These are phyloP conservation scores for Barypeithes pellucidus DNA, from an alignment of 2,888 invertebrate species.

Conservation along the genomic window DNA sequence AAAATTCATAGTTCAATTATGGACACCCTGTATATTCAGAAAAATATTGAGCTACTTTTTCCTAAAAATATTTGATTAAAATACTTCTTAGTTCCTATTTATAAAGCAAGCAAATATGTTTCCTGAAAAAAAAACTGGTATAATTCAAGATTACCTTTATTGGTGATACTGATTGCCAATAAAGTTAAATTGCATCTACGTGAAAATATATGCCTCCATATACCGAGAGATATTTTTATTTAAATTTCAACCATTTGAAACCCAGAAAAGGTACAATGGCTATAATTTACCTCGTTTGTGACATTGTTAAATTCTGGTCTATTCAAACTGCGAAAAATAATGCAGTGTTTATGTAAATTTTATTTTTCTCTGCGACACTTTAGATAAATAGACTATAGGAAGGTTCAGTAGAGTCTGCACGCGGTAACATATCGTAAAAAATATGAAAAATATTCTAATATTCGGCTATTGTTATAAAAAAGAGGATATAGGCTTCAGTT, in stretches of 20 bases:
- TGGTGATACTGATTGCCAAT: no score
- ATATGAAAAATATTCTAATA: neutral
- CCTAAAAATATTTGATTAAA: no score
- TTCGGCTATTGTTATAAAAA: neutral
- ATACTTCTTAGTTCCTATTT: no score
- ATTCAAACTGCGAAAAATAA: constrained; percentile 49
- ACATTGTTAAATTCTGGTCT: constrained; percentile 49
- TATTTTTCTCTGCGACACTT: constrained; percentile 31
- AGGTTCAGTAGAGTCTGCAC: neutral
- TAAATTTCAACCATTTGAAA: constrained; percentile 41
- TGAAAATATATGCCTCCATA: constrained; percentile 30
- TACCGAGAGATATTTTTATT: constrained; percentile 42
- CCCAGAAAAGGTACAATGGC: constrained; percentile 43
- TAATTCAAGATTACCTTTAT: no score
- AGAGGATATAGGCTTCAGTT: neutral
- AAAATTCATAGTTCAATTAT: no score
- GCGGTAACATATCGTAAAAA: neutral
- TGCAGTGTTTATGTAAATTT: constrained; percentile 49
- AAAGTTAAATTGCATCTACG: no score
- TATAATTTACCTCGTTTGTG: constrained; percentile 44
- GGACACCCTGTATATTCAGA: no score
- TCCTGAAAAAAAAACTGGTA: no score
- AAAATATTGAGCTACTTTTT: no score
- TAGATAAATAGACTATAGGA: constrained; percentile 27
- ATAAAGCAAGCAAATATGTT: no score